A percentile compares a stretch with the other conserved stretches of the same genome.
These are phyloP conservation scores for Bos taurus DNA, from an alignment of 2,113 vertebrate species.

Conservation along the genomic window ARS-UCD2.0 NC_037351.1:22416001-22416500, in stretches of 20 bases:
- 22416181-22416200: background rate
- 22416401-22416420: background rate
- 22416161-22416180: background rate
- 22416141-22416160: background rate
- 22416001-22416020: background rate
- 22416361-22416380: background rate
- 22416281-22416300: background rate
- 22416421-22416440: background rate
- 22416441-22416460: constrained; percentile 31
- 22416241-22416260: background rate
- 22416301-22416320: background rate
- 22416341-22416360: background rate
- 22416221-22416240: background rate
- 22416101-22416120: background rate
- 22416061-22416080: background rate
- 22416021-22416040: background rate
- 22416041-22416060: background rate
- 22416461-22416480: background rate
- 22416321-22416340: background rate
- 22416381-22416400: background rate
- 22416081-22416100: background rate
- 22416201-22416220: background rate
- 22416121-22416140: background rate
- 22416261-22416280: background rate
- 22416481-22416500: background rate